phyloP scores from a whole-genome alignment of 35 echinoderm and acorn worm genomes.

The Amphiura filiformis region DNA sequence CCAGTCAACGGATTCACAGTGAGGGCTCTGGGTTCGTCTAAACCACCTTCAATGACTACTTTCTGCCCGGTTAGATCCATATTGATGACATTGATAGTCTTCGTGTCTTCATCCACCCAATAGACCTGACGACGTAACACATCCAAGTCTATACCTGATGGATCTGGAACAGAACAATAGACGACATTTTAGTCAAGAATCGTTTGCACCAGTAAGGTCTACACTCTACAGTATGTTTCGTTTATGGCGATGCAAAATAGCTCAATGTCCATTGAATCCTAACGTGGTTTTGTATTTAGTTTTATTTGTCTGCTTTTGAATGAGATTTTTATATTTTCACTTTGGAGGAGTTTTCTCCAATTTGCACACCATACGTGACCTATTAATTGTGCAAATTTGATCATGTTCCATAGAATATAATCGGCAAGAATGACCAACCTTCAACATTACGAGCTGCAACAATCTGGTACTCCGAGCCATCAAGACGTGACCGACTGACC shows the following conservation, averaged over 20 bases:
- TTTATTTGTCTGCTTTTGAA: too few relatives aligned
- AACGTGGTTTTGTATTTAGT: too few relatives aligned
- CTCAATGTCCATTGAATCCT: too few relatives aligned
- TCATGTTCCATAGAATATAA: not conserved
- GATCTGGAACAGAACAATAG: constrained; percentile 25
- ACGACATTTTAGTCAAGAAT: not conserved
- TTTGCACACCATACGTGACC: too few relatives aligned
- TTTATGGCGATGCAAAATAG: too few relatives aligned
- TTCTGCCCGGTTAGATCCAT: constrained; percentile 62
- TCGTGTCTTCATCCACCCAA: constrained; percentile 69
- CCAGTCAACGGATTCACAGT: constrained; percentile 55
- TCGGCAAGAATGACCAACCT: not conserved
- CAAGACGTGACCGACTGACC: constrained; percentile 22
- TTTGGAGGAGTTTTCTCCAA: too few relatives aligned
- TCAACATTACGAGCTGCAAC: not conserved
- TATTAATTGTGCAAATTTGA: not conserved
- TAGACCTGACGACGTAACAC: constrained; percentile 61
- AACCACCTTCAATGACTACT: constrained; percentile 41
- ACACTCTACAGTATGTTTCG: not conserved
- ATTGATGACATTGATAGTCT: constrained; percentile 64
- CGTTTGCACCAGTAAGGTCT: not conserved
- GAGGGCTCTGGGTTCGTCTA: constrained; percentile 83
- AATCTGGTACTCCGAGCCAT: constrained; percentile 16
- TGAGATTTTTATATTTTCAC: too few relatives aligned
- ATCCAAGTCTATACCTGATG: constrained; percentile 76